A percentile compares a stretch with the other conserved stretches of the same genome.
These are phyloP conservation scores for Camponotus vicinus DNA, from an alignment of 1,140 invertebrate species.

Conservation along the genomic window DNA sequence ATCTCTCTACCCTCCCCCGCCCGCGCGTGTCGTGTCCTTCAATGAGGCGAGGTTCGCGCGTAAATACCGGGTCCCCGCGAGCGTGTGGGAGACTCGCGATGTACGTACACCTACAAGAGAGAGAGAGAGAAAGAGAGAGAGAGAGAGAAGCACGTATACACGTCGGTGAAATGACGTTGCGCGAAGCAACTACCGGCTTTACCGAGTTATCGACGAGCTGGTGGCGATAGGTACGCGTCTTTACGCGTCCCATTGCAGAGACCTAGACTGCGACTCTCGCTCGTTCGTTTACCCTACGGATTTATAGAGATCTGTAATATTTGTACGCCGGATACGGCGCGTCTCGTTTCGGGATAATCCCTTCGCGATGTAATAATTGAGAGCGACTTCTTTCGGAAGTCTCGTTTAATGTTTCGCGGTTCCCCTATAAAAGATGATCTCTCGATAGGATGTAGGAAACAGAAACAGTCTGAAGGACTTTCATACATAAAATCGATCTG, in stretches of 20 bases:
- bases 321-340: not conserved
- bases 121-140: too few relatives aligned
- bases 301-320: constrained; percentile 79
- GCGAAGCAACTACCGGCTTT: constrained; percentile 82
- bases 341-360: not conserved
- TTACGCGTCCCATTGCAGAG: constrained; percentile 75
- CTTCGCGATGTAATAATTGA: too few relatives aligned
- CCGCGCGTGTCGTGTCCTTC: not conserved
- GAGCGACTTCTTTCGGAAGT: too few relatives aligned
- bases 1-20: constrained; percentile 7
- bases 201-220: constrained; percentile 85
- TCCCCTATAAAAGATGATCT: too few relatives aligned
- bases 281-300: constrained; percentile 65
- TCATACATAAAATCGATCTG: too few relatives aligned
- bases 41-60: not conserved
- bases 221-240: constrained; percentile 55
- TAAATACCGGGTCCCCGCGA: not conserved
- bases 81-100: not conserved
- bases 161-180: constrained; percentile 50
- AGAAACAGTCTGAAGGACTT: too few relatives aligned
- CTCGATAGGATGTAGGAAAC: too few relatives aligned
- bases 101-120: not conserved
- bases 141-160: not conserved
- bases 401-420: too few relatives aligned
- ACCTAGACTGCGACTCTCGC: constrained; percentile 74